Base-by-base conservation (phyloP, 1,140 invertebrate species). In the Oscheius sp. region DNA sequence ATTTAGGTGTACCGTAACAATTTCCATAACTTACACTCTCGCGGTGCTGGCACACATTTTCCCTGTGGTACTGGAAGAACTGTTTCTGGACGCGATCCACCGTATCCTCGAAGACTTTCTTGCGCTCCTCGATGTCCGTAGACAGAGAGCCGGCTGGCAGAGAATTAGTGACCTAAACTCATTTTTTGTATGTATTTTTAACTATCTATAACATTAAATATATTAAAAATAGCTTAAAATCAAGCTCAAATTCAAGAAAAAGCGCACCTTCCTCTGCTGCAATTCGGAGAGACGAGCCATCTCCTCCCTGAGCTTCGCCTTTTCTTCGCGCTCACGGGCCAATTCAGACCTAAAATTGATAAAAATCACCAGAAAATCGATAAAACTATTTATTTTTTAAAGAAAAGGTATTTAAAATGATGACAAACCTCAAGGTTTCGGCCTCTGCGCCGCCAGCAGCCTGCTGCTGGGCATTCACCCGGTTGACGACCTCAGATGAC, bases 81-180 rank as follows among this genome's bases (percentile, higher is more conserved):
- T 75, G 73, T 34, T 75, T 70, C 61, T 75, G 45, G 45, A 75
- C 73, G 34, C 73, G 73, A 28, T 75, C 73, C 2, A 75, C 73
- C n/a, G 73, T 75, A 3, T 75, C 73, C 28, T 75, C 73, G 36
- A 75, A 75, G 58, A 75, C 52, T 62, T 72, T 75, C 68, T 75
- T 75, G 32, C 73, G 62, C 29, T 75, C 73, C 32, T 75, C 73
- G 7, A 72, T 52, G 36, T 75, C 73, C 13, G 28, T 45, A 28
- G 10, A 26, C 66, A 63, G 55, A n/a, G n/a, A 66, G 58, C 35
- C 20, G 38, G 20, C 63, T 73, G 61, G 34, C 49, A 61, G 58
- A n/a, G 10, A 1, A 59, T 29, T 64, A 2, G 29, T 52, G 1
- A 28, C 18, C 26, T 66, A 1, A 7, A 49, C n/a, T n/a, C n/a